Percentiles rank a stretch among this genome's conserved stretches.
Evolutionary conservation across 2,888 invertebrate species (phyloP).

Genomic region (Himalopsyche japonica): DNA sequence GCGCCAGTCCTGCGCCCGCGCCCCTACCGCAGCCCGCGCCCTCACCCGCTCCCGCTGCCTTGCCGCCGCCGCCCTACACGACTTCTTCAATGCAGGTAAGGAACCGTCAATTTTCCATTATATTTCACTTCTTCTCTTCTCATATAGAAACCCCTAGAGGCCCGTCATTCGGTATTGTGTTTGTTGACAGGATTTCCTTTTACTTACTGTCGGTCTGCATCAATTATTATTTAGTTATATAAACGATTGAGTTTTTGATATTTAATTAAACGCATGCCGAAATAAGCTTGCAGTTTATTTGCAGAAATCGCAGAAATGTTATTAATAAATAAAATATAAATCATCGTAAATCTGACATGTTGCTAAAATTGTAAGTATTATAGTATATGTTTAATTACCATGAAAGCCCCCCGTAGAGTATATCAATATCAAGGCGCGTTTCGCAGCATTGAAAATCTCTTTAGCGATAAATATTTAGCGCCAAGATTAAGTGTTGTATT

Average conservation of each 20-base stretch:
- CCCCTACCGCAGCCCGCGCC: constrained; percentile 74
- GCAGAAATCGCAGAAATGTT: too few species aligned
- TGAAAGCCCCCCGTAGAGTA: background rate
- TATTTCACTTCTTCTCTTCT: background rate
- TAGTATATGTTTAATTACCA: background rate
- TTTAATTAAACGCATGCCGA: too few species aligned
- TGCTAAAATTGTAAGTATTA: too few species aligned
- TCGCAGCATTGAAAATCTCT: background rate
- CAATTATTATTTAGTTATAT: too few species aligned
- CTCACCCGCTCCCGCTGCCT: constrained; percentile 66
- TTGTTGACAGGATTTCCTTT: too few species aligned
- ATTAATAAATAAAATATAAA: too few species aligned
- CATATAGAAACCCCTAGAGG: background rate
- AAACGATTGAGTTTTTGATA: too few species aligned
- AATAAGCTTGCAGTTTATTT: too few species aligned
- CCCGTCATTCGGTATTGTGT: background rate
- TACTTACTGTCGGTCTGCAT: too few species aligned
- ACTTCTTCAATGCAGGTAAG: constrained; percentile 51
- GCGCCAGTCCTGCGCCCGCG: constrained; percentile 67
- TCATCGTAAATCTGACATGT: too few species aligned
- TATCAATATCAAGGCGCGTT: background rate
- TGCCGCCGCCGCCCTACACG: constrained; percentile 67
- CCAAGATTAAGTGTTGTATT: background rate
- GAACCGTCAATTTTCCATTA: background rate
- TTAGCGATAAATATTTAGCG: background rate